These are phyloP conservation scores for Erythrolamprus reginae DNA, from an alignment of 2,113 vertebrate species.

Conservation along the genomic window DNA sequence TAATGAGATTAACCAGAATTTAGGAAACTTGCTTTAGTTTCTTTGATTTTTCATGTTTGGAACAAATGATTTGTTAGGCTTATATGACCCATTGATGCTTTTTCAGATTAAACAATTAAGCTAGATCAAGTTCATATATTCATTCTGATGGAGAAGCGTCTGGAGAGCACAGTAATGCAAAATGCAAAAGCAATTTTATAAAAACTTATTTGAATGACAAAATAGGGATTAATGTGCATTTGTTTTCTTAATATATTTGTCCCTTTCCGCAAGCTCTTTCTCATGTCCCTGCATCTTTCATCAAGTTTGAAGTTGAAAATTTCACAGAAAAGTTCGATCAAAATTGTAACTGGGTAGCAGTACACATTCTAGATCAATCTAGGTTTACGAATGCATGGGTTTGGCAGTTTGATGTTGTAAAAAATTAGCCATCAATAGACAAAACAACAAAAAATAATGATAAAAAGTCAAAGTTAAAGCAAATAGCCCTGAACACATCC, in stretches of 20 bases:
- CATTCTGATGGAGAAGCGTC: background rate
- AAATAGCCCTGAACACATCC: background rate
- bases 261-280: background rate
- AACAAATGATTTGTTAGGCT: background rate
- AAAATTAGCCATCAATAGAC: background rate
- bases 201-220: background rate
- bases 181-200: background rate
- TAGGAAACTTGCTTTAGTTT: slow-evolving; percentile 8
- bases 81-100: background rate
- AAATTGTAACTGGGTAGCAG: background rate
- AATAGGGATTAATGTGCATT: background rate
- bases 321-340: background rate
- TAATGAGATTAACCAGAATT: background rate
- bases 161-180: background rate
- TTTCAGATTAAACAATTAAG: background rate
- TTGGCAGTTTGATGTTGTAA: background rate
- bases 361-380: background rate
- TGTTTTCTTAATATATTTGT: background rate
- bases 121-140: background rate
- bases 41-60: slow-evolving; percentile 36
- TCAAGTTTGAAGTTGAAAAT: background rate
- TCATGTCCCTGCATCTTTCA: accelerated
- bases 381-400: background rate
- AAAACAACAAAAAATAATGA: background rate
- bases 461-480: background rate